Evolutionary conservation across 2,113 vertebrate species (phyloP).

Genomic region (Balaenoptera acutorostrata): DNA sequence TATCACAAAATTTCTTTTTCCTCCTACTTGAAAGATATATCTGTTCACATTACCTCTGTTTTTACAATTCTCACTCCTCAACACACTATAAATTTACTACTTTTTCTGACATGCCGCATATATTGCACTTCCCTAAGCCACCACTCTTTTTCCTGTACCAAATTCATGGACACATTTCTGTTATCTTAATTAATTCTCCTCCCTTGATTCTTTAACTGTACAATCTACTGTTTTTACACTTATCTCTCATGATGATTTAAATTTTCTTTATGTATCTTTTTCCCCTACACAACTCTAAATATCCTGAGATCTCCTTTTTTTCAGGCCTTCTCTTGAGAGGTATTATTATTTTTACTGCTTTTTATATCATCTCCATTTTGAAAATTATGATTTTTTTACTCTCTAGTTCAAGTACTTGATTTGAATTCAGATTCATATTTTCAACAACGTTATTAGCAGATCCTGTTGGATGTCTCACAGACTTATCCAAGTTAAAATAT

Average conservation of each 20-base stretch:
- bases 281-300: not conserved
- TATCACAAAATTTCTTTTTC: not conserved
- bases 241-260: not conserved
- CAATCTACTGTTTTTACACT: not conserved
- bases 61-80: not conserved
- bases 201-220: not conserved
- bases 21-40: not conserved
- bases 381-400: not conserved
- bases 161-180: not conserved
- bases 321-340: not conserved
- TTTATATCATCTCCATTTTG: not conserved
- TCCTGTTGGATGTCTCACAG: not conserved
- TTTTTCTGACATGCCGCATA: not conserved
- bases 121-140: not conserved
- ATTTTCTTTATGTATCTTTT: not conserved
- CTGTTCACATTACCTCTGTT: not conserved
- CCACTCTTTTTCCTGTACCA: not conserved
- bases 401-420: not conserved
- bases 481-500: not conserved
- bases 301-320: not conserved
- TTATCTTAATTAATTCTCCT: not conserved
- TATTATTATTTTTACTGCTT: not conserved
- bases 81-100: not conserved
- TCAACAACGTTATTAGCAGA: not conserved
- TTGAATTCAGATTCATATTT: not conserved